Evolutionary conservation across 2,888 invertebrate genomes (phyloP), one percentile per base, ranked within the genome.

Genomic region (Nephrotoma appendiculata): DNA sequence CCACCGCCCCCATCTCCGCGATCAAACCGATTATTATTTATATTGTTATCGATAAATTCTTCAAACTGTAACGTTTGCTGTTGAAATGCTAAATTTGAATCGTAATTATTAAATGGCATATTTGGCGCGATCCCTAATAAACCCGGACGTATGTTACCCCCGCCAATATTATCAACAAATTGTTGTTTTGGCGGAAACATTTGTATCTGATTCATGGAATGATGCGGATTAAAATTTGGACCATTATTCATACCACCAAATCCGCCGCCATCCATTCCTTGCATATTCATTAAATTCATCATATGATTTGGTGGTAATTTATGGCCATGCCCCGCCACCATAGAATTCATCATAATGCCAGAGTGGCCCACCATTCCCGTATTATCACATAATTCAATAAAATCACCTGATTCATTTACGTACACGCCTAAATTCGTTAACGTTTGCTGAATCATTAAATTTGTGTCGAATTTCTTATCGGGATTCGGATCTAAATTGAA

Each of bases 351-450:
- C 42, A 44, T 85, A 43, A 43, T 85, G 0, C 85, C 44, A 19
- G 4, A 1, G 9, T 7, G 42, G 19, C 19, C 86, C 83, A 88
- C 86, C 83, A 88, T 87, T 42, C 87, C 89, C 6, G n/a, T 31
- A 12, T 83, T 42, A 6, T n/a, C 15, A 83, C 83, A 11, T 15
- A 15, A 19, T 12, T n/a, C 83, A 1, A 89, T 91, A 89, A 93
- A 93, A 89, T 94, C 93, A 5, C 94, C 94, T 88, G 92, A 93
- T 88, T 94, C 94, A 88, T 92, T 92, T 71, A 94, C 92, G 86
- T 92, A 92, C 87, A 94, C 92, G 19, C 94, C 94, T 88, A 95
- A 91, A 90, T 94, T 94, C 4, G 93, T 92, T 88, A 95, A 92
- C 89, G 95, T 94, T 89, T 92, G 93, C 88, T 93, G 92, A 87